A percentile compares a stretch with the other conserved stretches of the same genome.
These are phyloP conservation scores for Nibea albiflora DNA, from an alignment of 2,113 vertebrate genomes.

Conservation along the genomic window DNA sequence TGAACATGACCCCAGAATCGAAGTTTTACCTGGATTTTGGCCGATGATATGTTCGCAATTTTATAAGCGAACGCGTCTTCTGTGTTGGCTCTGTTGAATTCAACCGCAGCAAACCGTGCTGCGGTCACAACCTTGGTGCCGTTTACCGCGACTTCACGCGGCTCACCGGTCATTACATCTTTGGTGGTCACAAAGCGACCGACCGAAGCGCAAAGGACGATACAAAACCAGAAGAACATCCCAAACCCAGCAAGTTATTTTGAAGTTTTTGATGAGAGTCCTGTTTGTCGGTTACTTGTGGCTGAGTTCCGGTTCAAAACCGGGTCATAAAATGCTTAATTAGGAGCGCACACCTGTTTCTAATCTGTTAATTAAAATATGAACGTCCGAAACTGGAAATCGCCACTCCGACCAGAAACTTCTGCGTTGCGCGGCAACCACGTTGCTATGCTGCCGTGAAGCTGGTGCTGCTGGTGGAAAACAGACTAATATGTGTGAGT, in stretches of 20 bases:
- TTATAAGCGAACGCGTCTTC: slow-evolving; percentile 30
- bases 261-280: fast-evolving
- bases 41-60: slow-evolving; percentile 39
- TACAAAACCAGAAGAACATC: slow-evolving; percentile 42
- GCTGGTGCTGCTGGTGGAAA: slow-evolving; percentile 36
- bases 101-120: slow-evolving; percentile 46
- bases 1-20: no score
- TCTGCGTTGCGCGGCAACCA: slow-evolving; percentile 43
- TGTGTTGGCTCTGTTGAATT: slow-evolving; percentile 40
- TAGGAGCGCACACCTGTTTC: slow-evolving; percentile 42
- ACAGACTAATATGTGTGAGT: not conserved
- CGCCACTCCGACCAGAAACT: slow-evolving; percentile 17
- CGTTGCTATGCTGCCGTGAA: slow-evolving; percentile 47
- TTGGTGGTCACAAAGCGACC: not conserved
- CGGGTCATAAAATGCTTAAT: not conserved
- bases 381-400: not conserved
- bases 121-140: not conserved
- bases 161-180: slow-evolving; percentile 19
- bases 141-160: not conserved
- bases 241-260: not conserved
- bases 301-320: not conserved
- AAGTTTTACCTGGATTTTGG: slow-evolving; percentile 59
- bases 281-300: not conserved
- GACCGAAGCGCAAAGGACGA: not conserved
- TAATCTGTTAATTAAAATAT: slow-evolving; percentile 23